These are phyloP conservation scores for Zoanthus gigantus DNA, from an alignment of 92 coral and sea anemone species.

Conservation along the genomic window DNA sequence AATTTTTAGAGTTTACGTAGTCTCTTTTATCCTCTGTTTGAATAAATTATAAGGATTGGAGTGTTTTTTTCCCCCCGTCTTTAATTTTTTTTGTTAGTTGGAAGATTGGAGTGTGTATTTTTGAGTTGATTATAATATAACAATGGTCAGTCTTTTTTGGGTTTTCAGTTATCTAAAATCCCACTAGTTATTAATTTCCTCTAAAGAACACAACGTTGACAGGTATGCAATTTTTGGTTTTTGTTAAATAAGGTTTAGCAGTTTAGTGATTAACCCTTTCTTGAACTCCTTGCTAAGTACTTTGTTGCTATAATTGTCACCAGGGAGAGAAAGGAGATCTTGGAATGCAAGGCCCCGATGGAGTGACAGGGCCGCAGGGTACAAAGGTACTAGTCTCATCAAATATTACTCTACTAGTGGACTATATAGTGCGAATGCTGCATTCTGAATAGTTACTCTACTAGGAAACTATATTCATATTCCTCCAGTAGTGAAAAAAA, in stretches of 20 bases:
- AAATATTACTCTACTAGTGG: neutral
- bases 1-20: too few relatives aligned
- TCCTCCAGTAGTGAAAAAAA: too few relatives aligned
- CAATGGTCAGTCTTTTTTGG: too few relatives aligned
- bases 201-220: too few relatives aligned
- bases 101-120: too few relatives aligned
- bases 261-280: neutral
- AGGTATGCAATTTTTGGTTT: neutral
- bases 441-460: neutral
- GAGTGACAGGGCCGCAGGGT: neutral
- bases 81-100: too few relatives aligned
- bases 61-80: too few relatives aligned
- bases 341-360: conserved; percentile 21
- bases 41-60: too few relatives aligned
- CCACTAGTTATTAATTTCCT: too few relatives aligned
- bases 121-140: too few relatives aligned
- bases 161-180: too few relatives aligned
- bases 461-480: neutral
- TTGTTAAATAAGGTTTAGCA: neutral
- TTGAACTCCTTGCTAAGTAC: neutral
- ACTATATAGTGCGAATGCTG: neutral
- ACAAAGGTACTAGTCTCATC: neutral
- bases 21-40: too few relatives aligned
- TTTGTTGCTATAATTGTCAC: neutral
- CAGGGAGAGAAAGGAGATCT: conserved; percentile 35